Evolutionary conservation across 2,888 invertebrate species (phyloP), one percentile per base, ranked within the genome.

Genomic region (Anarsia innoxiella): DNA sequence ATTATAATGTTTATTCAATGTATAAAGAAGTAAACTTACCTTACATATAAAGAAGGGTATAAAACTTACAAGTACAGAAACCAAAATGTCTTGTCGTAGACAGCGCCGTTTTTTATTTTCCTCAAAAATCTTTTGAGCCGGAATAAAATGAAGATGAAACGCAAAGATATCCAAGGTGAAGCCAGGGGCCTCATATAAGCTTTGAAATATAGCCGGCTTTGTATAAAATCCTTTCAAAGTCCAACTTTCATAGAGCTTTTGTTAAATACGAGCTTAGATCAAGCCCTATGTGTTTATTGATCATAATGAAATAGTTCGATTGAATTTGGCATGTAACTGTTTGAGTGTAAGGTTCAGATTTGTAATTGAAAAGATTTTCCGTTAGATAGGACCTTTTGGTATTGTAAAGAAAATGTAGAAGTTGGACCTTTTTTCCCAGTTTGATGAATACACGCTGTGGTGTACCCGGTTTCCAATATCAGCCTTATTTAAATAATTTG

Each of bases 81-180:
- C 60, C 77, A 59, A 60, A 60, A 48, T 54, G 57, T 57, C 53
- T 57, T 53, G 42, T 44, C 48, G 38, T 46, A 45, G 51, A 59
- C 53, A 50, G 48, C 46, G 45, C 46, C 51, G 51, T 56, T 60
- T 59, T 57, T 59, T 63, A 69, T 71, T 71, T 69, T 58, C 69
- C 64, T 58, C 63, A 69, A 63, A 66, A 62, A 59, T 59, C 63
- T 63, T 58, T 51, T 67, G 61, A 64, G 65, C 63, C 56, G 56
- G 66, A 70, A 69, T 71, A 73, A 74, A 77, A 74, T 72, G 66
- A 63, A 75, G 69, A 75, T 70, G 64, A 66, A 77, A 69, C 65
- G 67, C 50, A 69, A 64, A 67, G 73, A 74, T 71, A 68, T 62
- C 54, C 52, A 54, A 66, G 65, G 67, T 64, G 61, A 57, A 64